Evolutionary conservation across 2,113 vertebrate species (phyloP), one percentile per base, ranked within the genome.

Genomic region (Scopus umbretta): DNA sequence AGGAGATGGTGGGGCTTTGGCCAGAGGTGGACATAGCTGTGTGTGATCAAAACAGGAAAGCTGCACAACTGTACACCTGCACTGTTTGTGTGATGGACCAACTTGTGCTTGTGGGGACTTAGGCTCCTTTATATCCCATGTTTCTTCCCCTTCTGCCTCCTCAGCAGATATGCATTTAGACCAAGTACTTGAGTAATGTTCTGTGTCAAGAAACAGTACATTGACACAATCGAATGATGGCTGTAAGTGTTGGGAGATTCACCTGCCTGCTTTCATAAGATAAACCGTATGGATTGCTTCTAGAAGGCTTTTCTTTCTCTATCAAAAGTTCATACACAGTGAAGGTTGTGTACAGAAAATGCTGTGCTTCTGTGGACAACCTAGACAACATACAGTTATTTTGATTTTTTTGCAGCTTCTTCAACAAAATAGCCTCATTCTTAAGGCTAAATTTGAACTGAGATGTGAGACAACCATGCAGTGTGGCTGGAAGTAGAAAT

Each of bases 91-190:
- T 50, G 10, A 55, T 29, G 27, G 36, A 30, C 50, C 59, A 32
- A 0, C 29, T 88, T 0, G 0, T 73, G 23, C 30, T 68, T 27
- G 4, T 7, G 38, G 56, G 30, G 27, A 43, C 40, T 40, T 1
- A 6, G 43, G 55, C 50, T 87, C 22, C 29, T 53, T 89, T 81
- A 17, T 0, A 5, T 15, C 15, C 52, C 5, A 1, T 27, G 18
- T 63, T 88, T 88, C 58, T 72, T 75, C 29, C 10, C 25, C 49
- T 80, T 90, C 58, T 43, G 47, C 23, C 52, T 79, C 17, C 62
- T 82, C 52, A 86, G 43, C 55, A 74, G 45, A 62, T 56, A 68
- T 0, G 5, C 45, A 18, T 88, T 90, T 90, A 83, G 26, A 72
- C 40, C 53, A 65, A 59, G 19, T 67, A 36, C 40, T 61, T 40